phyloP scores from a whole-genome alignment of 2,113 vertebrate genomes.

The Melanocharis versteri region DNA sequence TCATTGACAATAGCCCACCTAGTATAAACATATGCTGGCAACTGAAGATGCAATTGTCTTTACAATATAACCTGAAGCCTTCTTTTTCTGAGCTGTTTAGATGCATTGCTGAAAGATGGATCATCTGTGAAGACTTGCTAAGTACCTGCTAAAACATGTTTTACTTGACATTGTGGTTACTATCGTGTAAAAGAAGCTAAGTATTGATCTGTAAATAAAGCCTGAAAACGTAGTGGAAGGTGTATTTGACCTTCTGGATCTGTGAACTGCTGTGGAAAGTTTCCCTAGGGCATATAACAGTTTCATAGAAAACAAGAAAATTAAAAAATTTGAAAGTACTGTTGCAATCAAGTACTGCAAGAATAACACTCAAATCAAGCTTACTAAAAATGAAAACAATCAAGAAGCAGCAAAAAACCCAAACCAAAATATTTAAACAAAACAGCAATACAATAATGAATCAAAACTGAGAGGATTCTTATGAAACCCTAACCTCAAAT shows the following conservation, averaged over 20 bases:
- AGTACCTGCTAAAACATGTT: background rate
- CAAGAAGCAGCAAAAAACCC: background rate
- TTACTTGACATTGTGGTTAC: background rate
- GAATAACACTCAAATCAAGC: background rate
- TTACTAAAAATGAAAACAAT: background rate
- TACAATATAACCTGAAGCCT: background rate
- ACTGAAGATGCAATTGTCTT: background rate
- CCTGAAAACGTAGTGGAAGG: background rate
- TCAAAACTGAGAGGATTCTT: background rate
- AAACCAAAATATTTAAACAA: background rate
- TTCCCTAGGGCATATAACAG: background rate
- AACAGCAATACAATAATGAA: background rate
- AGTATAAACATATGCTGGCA: conserved; percentile 33
- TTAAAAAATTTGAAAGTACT: background rate
- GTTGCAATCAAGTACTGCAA: background rate
- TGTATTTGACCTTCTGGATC: background rate
- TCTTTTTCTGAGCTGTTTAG: background rate
- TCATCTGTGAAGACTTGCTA: background rate
- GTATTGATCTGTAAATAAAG: background rate
- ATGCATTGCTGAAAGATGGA: background rate
- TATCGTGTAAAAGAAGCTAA: background rate
- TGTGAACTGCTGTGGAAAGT: background rate
- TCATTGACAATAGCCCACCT: conserved; percentile 25
- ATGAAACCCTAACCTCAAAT: background rate
- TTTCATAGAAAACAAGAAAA: background rate